phyloP scores from a whole-genome alignment of 2,797 vertebrate genomes.

The Phalanger gymnotis region DNA sequence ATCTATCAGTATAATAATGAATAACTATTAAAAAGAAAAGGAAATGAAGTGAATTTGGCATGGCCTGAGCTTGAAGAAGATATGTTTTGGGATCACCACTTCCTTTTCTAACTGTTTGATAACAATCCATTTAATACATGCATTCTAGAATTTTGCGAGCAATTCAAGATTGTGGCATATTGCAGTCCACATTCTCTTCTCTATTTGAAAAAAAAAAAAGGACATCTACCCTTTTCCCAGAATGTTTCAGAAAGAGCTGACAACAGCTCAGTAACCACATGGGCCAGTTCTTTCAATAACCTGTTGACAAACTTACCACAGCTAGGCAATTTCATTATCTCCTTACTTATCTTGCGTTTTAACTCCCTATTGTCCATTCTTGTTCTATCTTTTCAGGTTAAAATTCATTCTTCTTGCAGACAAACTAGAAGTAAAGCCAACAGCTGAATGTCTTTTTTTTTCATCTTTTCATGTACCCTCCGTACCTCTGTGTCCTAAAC shows the following conservation, averaged over 20 bases:
- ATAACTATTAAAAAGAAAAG: not conserved
- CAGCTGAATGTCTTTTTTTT: not conserved
- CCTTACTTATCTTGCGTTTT: not conserved
- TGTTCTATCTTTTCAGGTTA: not conserved
- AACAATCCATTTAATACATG: not conserved
- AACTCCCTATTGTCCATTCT: not conserved
- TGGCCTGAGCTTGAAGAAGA: not conserved
- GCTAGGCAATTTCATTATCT: not conserved
- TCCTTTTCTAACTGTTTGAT: not conserved
- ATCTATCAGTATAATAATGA: not conserved
- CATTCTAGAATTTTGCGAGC: not conserved
- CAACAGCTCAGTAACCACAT: not conserved
- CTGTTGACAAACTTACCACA: not conserved
- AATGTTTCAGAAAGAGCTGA: not conserved
- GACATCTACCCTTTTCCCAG: not conserved
- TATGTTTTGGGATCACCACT: not conserved
- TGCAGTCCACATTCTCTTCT: not conserved
- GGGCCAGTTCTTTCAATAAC: not conserved
- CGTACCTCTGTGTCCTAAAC: not conserved
- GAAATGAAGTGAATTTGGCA: not conserved
- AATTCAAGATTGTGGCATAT: not conserved
- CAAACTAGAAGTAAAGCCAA: not conserved
- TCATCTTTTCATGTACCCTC: not conserved
- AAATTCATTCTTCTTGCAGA: not conserved
- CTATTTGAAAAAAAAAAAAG: not conserved